These are phyloP conservation scores for Plagiodera versicolora DNA, from an alignment of 2,888 invertebrate genomes.

Conservation along the genomic window DNA sequence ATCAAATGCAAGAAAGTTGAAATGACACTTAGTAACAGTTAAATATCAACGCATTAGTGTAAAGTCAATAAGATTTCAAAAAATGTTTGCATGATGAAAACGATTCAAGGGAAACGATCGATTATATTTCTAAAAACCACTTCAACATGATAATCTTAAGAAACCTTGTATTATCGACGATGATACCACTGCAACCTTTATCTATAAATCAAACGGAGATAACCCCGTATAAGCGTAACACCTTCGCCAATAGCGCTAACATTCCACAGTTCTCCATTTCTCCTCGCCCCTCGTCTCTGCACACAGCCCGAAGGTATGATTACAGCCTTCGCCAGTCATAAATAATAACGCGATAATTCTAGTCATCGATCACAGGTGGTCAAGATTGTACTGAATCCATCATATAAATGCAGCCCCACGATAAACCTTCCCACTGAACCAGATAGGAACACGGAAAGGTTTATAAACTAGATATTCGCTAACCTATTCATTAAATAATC, in stretches of 20 bases:
- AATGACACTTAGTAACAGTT: no score
- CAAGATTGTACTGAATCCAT: background rate
- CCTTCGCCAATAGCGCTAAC: constrained; percentile 3
- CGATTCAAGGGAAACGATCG: no score
- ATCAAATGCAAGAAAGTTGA: no score
- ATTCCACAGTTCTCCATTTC: background rate
- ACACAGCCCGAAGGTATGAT: constrained; percentile 7
- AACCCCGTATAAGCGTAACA: background rate
- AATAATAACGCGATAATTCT: constrained; percentile 18
- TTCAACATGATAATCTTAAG: background rate
- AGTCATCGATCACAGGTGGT: constrained; percentile 19
- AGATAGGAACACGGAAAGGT: no score
- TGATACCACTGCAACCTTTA: background rate
- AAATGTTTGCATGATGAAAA: no score
- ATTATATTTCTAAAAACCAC: no score
- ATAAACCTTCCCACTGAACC: background rate
- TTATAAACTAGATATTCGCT: no score
- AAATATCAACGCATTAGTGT: no score
- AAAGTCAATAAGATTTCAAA: no score
- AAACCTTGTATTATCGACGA: background rate
- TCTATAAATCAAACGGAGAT: background rate
- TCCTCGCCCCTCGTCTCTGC: background rate
- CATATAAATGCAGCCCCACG: background rate
- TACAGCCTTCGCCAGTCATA: constrained; percentile 9
- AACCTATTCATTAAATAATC: no score